Percentiles rank a stretch among this genome's conserved stretches.
Evolutionary conservation across 2,113 vertebrate species (phyloP).

Genomic region (Cariama cristata): DNA sequence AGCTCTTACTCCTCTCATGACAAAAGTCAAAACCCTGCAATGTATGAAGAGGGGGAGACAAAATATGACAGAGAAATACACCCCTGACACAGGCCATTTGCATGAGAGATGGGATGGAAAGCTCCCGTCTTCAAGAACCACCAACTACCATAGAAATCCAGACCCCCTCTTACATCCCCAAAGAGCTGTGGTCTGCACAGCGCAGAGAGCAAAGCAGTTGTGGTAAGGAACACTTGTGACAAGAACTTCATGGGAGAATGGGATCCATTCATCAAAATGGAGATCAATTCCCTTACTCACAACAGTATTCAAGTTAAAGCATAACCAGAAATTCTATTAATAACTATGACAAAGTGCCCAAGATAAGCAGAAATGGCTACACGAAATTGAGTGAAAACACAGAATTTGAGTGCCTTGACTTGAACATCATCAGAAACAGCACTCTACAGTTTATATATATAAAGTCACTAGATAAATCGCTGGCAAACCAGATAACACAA

Average conservation of each 20-base stretch:
- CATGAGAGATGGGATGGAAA: not conserved
- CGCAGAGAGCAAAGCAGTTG: not conserved
- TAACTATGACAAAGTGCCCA: not conserved
- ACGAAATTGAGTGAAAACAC: not conserved
- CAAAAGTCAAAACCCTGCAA: not conserved
- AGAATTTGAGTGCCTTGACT: not conserved
- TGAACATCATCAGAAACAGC: not conserved
- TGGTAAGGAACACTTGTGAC: not conserved
- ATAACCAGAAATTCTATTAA: not conserved
- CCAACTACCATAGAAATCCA: not conserved
- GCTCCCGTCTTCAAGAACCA: not conserved
- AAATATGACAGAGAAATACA: not conserved
- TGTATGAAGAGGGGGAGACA: not conserved
- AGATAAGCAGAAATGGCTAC: not conserved
- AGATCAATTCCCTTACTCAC: not conserved
- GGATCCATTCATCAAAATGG: not conserved
- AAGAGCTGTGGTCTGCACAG: not conserved
- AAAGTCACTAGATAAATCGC: not conserved
- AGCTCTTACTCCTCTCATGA: not conserved
- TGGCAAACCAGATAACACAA: not conserved
- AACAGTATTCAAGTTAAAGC: not conserved
- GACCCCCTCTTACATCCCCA: not conserved
- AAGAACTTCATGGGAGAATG: not conserved
- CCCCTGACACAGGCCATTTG: not conserved
- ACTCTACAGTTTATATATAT: not conserved